Evolutionary conservation across 1,140 invertebrate genomes (phyloP), one percentile per base, ranked within the genome.

Genomic region (Chelonus insularis): DNA sequence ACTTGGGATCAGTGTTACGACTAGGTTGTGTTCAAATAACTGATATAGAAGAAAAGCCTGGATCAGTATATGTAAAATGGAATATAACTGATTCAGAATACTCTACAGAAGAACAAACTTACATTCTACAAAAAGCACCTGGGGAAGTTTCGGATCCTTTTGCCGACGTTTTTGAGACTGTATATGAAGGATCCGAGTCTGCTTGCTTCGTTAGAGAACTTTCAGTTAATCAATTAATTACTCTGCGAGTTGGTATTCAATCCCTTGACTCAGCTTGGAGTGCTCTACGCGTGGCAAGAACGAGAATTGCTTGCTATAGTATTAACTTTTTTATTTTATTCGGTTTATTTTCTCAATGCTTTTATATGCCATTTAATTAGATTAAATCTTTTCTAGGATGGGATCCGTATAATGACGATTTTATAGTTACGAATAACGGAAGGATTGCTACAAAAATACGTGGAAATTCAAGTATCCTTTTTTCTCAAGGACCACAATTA

Each of bases 171-270:
- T 72, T 72, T 48, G 59, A 66, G 8, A 71, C 64, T 4, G 57
- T 71, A 2, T 72, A 72, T n/a, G 63, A 56, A 39, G 70, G 70
- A 14, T 14, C 60, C 1, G 67, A 69, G 1, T 66, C 57, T 16
- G 68, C 32, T 16, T 71, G 69, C 11, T 71, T 72, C 41, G 41
- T 72, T 21, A 67, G 65, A 57, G 66, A 72, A 57, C 29, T 72
- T 57, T 37, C 39, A 7, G 29, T 69, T 36, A 56, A 68, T 63
- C 32, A 61, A 18, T 36, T 59, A 29, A 59, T 72, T 21, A 69
- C 69, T 1, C 45, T 72, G 4, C 64, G 70, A 57, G 62, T 72
- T 32, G 64, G 69, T 39, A 60, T 71, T 45, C 60, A 65, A 57
- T 39, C 63, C n/a, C 20, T 62, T 1, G 62, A 69, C 50, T 52